Conservation (phyloP, 2,888 invertebrate genomes). For the Eristalis pertinax region DNA sequence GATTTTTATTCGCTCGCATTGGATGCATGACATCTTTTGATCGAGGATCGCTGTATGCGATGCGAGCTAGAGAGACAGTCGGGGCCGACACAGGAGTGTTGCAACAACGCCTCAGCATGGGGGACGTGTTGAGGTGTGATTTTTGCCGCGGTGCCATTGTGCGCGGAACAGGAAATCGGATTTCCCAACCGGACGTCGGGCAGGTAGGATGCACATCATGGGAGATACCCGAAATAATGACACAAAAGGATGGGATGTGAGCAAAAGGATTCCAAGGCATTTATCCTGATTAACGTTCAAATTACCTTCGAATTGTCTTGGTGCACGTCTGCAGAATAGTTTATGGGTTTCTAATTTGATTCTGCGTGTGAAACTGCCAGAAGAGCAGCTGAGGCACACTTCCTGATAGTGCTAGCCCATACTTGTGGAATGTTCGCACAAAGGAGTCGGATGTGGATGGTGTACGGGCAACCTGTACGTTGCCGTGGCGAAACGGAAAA, state of each 20-base stretch:
- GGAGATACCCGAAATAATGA: background rate
- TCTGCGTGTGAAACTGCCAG: background rate
- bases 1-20: constrained; percentile 28
- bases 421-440: background rate
- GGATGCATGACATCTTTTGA: constrained; percentile 35
- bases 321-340: constrained; percentile 4
- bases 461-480: background rate
- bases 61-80: constrained; percentile 32
- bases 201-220: constrained; percentile 51
- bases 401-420: background rate
- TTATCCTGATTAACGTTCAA: constrained; percentile 46
- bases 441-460: background rate
- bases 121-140: constrained; percentile 30
- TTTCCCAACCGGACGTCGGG: constrained; percentile 55
- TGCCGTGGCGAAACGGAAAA: background rate
- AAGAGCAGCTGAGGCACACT: constrained; percentile 11
- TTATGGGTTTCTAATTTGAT: constrained; percentile 41
- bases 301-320: constrained; percentile 52
- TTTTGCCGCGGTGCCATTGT: constrained; percentile 46
- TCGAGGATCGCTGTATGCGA: constrained; percentile 6
- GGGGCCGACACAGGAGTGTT: constrained; percentile 17
- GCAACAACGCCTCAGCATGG: constrained; percentile 29
- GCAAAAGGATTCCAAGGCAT: constrained; percentile 51
- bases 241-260: constrained; percentile 28
- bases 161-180: constrained; percentile 37